These are phyloP conservation scores for Nycteola revayana DNA, from an alignment of 2,888 invertebrate genomes.

Conservation along the genomic window DNA sequence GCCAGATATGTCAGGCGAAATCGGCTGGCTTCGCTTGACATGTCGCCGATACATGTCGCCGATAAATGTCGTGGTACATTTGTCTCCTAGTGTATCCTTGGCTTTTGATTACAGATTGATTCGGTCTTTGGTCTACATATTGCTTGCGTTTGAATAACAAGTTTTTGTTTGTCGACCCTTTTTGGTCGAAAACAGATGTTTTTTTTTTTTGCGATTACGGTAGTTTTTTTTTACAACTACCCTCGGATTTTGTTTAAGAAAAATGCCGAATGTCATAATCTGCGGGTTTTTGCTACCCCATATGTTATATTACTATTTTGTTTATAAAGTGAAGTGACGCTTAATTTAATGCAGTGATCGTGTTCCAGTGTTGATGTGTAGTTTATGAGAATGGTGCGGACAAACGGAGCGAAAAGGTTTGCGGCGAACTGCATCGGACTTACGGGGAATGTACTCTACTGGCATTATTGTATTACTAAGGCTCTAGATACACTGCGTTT, in stretches of 20 bases:
- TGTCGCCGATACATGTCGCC: too few species aligned
- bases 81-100: too few species aligned
- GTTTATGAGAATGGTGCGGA: constrained; percentile 18
- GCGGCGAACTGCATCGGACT: constrained; percentile 34
- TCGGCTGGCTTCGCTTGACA: too few species aligned
- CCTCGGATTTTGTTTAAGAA: constrained; percentile 9
- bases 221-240: constrained; percentile 6
- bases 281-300: constrained; percentile 49
- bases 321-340: neutral
- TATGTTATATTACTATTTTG: neutral
- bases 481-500: too few species aligned
- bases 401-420: constrained; percentile 26
- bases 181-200: constrained; percentile 6
- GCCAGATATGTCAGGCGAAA: too few species aligned
- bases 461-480: neutral
- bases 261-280: constrained; percentile 64
- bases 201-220: too few species aligned
- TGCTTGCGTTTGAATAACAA: too few species aligned
- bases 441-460: constrained; percentile 17
- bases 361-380: constrained; percentile 29
- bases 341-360: constrained; percentile 21
- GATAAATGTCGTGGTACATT: too few species aligned
- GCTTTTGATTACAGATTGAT: too few species aligned
- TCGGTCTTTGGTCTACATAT: too few species aligned
- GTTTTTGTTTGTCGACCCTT: too few species aligned